Conservation (phyloP, 2,113 vertebrate species). For the Nycticryphes semicollaris region DNA sequence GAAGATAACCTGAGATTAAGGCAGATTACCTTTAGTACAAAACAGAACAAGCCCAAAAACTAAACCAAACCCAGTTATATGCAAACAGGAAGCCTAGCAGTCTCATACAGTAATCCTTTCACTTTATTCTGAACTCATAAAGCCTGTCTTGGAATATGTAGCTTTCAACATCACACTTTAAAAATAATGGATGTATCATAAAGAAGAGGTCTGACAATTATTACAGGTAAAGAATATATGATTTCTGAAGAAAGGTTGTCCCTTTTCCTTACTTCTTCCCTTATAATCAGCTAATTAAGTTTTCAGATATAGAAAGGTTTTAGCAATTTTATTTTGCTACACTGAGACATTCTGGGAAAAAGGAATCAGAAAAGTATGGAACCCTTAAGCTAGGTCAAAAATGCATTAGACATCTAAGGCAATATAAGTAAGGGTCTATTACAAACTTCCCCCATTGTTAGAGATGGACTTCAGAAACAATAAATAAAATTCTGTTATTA, state of each 20-base stretch:
- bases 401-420: background rate
- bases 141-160: rapidly evolving
- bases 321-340: background rate
- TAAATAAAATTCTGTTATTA: background rate
- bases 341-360: background rate
- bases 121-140: background rate
- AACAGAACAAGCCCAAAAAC: background rate
- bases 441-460: background rate
- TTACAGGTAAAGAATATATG: background rate
- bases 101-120: background rate
- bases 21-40: background rate
- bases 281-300: background rate
- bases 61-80: background rate
- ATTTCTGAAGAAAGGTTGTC: background rate
- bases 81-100: background rate
- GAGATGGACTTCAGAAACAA: background rate
- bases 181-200: background rate
- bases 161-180: background rate
- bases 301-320: background rate
- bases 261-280: background rate
- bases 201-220: background rate
- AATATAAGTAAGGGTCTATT: background rate
- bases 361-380: background rate
- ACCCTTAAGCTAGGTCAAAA: background rate
- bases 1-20: background rate